phyloP scores from a whole-genome alignment of 2,888 invertebrate genomes.

The Laspeyria flexula region DNA sequence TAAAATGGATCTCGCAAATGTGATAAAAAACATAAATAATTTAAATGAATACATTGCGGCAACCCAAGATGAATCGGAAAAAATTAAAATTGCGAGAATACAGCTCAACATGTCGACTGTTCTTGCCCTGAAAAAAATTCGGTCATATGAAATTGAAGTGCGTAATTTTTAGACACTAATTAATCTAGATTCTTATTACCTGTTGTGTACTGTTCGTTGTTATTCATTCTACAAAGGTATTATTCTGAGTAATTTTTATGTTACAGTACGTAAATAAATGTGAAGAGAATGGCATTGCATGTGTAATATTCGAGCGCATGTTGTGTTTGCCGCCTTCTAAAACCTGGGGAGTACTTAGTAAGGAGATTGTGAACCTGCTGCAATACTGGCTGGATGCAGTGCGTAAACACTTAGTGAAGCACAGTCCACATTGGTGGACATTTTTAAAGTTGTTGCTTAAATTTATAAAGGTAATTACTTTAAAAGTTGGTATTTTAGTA shows the following conservation, averaged over 20 bases:
- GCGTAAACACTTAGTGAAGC: conserved; percentile 60
- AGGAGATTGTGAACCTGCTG: conserved; percentile 60
- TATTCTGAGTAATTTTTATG: neutral
- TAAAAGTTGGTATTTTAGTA: neutral
- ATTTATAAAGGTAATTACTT: conserved; percentile 58
- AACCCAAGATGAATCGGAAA: conserved; percentile 53
- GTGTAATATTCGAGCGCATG: conserved; percentile 59
- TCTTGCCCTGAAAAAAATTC: conserved; percentile 63
- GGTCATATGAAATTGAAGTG: conserved; percentile 70
- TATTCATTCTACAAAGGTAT: neutral
- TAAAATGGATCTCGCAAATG: conserved; percentile 62
- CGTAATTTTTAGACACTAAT: conserved; percentile 13
- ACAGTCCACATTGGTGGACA: conserved; percentile 66
- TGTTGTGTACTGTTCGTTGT: too few relatives aligned
- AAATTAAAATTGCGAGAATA: conserved; percentile 50
- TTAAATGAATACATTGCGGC: conserved; percentile 60
- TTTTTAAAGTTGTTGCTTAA: conserved; percentile 61
- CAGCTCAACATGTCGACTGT: conserved; percentile 64
- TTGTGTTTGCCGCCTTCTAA: conserved; percentile 61
- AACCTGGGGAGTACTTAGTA: conserved; percentile 64
- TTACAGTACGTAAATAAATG: conserved; percentile 71
- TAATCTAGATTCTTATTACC: too few relatives aligned
- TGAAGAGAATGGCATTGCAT: conserved; percentile 64
- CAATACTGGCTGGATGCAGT: conserved; percentile 72
- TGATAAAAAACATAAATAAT: conserved; percentile 55